Base-by-base conservation (phyloP, 2,888 invertebrate genomes). In the Strigamia crassipes region DNA sequence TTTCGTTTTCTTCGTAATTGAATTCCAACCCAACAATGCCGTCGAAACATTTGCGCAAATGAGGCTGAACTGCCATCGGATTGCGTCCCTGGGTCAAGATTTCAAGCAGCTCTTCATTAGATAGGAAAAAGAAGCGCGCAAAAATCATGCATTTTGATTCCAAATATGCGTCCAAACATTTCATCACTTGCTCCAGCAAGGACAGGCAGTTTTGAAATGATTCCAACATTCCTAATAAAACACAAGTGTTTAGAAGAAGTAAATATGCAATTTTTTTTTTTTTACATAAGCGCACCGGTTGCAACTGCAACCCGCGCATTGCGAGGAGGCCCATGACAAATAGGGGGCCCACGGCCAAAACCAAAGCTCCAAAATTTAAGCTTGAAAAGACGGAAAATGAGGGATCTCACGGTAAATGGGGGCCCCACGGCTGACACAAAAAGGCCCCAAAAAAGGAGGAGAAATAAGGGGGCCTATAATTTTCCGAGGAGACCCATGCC, bases 131-230 rank as follows among this genome's bases (percentile, higher is more conserved):
- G 88, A 96, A 96, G 84, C 96, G 89, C 13, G 96, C 95, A 87
- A 96, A 96, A 0, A 94, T 93, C 12, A 94, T 93, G 66, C 96
- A 91, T 87, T 96, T 96, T 0, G 94, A 94, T 88, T 96, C 96
- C 82, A 96, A 89, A 87, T 96, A 96, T 0, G 94, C 94, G 86
- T 96, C 96, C 41, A 97, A 89, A 85, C 96, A 96, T 86, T 95
- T 95, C 90, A 94, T 92, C 66, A 97, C 96, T 87, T 94, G 93
- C 85, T 96, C 96, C 80, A 97, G 88, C 85, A 95, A 90, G 61
- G 91, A 90, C 87, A 96, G 96, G 86, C 94, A 93, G 82, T 91
- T 23, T 61, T 91, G 89, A 27, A 95, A 90, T 61, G 90, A 90
- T 84, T 94, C 92, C 84, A 92, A 90, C 9, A 93, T 88, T 15